These are phyloP conservation scores for Poecilia velifera DNA, from an alignment of 2,797 vertebrate species.

Conservation along the genomic window DNA sequence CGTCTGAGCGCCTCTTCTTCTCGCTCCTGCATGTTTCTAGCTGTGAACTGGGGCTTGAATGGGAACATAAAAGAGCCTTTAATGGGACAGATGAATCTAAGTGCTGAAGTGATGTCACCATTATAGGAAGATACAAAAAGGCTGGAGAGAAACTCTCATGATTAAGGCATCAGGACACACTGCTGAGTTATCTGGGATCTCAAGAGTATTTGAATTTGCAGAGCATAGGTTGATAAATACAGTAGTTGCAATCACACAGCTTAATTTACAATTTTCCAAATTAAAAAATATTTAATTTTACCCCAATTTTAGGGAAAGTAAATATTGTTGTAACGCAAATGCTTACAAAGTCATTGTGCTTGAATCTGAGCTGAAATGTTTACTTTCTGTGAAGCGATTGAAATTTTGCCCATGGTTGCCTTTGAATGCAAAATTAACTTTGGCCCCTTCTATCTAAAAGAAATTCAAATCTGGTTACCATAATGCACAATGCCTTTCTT, in stretches of 20 bases:
- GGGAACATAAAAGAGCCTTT: neutral
- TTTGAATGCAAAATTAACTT: neutral
- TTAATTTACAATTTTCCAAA: neutral
- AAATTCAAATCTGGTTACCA: neutral
- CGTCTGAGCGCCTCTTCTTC: constrained; percentile 83
- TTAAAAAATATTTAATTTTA: neutral
- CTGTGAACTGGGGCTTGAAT: constrained; percentile 80
- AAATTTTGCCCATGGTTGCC: neutral
- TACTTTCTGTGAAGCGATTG: neutral
- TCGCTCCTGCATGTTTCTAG: constrained; percentile 84
- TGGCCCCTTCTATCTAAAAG: neutral
- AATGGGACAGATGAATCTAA: neutral
- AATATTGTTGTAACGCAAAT: neutral
- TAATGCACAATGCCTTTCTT: neutral
- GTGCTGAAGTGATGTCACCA: neutral
- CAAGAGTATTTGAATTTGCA: neutral
- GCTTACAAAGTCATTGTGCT: neutral
- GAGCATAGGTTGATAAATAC: neutral
- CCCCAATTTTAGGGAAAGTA: no score
- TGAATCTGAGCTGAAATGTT: neutral
- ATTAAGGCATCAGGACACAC: neutral
- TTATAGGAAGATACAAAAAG: neutral
- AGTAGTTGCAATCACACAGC: neutral
- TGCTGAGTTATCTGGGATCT: neutral
- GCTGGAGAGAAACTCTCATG: neutral